A percentile compares a stretch with the other conserved stretches of the same genome.
Evolutionary conservation across 1,140 invertebrate genomes (phyloP).

Genomic region (Leptinotarsa undecemlineata): DNA sequence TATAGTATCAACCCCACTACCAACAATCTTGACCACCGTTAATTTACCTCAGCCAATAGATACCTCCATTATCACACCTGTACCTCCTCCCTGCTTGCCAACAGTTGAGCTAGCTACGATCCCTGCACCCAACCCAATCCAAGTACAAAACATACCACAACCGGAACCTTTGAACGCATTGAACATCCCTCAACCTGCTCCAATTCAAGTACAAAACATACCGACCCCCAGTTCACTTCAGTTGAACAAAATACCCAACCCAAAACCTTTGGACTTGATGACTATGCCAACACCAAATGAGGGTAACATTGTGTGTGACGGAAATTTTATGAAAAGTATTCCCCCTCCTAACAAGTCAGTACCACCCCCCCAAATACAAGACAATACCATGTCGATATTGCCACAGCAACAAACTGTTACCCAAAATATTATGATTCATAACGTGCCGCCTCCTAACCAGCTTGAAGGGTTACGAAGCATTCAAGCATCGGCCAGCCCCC

Average conservation of each 20-base stretch:
- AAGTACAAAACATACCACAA: constrained; percentile 55
- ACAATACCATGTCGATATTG: constrained; percentile 9
- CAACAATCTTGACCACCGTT: constrained; percentile 47
- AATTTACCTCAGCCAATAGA: constrained; percentile 52
- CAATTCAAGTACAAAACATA: constrained; percentile 59
- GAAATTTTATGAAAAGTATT: constrained; percentile 53
- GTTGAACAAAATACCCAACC: constrained; percentile 54
- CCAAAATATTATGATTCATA: constrained; percentile 28
- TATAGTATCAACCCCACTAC: constrained; percentile 36
- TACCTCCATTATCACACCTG: constrained; percentile 19
- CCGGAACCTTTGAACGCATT: constrained; percentile 53
- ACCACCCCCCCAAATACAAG: constrained; percentile 48
- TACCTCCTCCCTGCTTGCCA: constrained; percentile 36
- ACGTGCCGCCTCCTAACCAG: constrained; percentile 22
- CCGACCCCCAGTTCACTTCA: constrained; percentile 57
- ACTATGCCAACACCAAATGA: constrained; percentile 52
- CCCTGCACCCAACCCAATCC: constrained; percentile 53
- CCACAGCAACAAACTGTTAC: constrained; percentile 27
- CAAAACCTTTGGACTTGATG: constrained; percentile 52
- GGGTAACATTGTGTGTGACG: constrained; percentile 33
- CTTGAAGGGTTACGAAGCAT: constrained; percentile 4
- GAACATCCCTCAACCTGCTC: constrained; percentile 57
- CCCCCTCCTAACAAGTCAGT: constrained; percentile 54
- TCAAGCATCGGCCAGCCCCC: neutral
- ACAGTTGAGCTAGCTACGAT: constrained; percentile 50